A percentile compares a stretch with the other conserved stretches of the same genome.
phyloP scores from a whole-genome alignment of 2,888 invertebrate species.

The Hyles lineata region DNA sequence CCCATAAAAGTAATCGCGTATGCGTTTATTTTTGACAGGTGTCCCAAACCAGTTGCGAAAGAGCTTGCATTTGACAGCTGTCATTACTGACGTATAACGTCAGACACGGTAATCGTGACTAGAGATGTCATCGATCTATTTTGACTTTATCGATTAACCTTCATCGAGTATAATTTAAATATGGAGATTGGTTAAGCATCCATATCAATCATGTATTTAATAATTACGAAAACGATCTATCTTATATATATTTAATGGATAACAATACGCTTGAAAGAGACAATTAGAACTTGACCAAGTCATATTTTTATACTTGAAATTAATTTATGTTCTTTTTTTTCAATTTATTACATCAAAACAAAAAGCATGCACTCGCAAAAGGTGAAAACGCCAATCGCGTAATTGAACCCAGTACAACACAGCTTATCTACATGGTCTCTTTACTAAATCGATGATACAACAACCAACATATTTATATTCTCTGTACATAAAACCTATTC shows the following conservation, averaged over 20 bases:
- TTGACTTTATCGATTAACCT: constrained; percentile 4
- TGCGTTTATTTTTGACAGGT: constrained; percentile 54
- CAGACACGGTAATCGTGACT: constrained; percentile 40
- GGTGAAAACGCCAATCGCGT: neutral
- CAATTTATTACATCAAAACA: too few relatives aligned
- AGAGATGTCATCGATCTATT: constrained; percentile 1
- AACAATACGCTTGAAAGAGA: too few relatives aligned
- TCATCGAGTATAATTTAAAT: neutral
- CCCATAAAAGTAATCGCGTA: constrained; percentile 51
- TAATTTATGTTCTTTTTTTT: too few relatives aligned
- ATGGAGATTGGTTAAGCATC: neutral
- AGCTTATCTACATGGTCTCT: neutral
- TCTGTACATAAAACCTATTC: neutral
- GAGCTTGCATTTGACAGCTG: constrained; percentile 63
- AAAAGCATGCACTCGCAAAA: neutral
- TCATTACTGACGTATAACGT: constrained; percentile 55
- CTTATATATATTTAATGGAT: too few relatives aligned
- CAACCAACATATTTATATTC: neutral
- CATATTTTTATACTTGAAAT: too few relatives aligned
- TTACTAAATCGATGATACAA: neutral
- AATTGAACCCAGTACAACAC: neutral
- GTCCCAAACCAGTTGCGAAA: constrained; percentile 58
- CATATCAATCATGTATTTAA: neutral
- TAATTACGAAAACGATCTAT: too few relatives aligned
- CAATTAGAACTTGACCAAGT: too few relatives aligned